A percentile compares a stretch with the other conserved stretches of the same genome.
phyloP scores from a whole-genome alignment of 2,888 invertebrate species.

The Mesochorus sp. region DNA sequence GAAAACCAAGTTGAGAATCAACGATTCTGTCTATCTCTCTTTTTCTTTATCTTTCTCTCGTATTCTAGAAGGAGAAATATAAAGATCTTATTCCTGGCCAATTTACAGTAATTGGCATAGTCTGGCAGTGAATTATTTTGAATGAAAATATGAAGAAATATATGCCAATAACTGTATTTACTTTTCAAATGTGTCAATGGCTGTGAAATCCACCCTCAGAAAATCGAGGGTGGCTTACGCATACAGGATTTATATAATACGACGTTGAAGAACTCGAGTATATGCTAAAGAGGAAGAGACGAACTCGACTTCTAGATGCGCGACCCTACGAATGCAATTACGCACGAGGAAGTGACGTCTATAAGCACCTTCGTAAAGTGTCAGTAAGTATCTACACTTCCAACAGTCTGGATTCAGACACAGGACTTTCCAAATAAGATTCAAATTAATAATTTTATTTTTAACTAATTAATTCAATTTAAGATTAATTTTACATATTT shows the following conservation, averaged over 20 bases:
- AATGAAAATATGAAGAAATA: not conserved
- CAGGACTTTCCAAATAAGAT: no score
- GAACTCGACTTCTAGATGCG: conserved; percentile 28
- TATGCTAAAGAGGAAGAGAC: conserved; percentile 21
- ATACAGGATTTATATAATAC: conserved; percentile 5
- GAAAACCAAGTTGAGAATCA: conserved; percentile 16
- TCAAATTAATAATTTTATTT: no score
- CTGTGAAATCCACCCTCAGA: not conserved
- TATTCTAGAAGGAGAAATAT: not conserved
- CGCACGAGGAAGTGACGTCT: conserved; percentile 19
- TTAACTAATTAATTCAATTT: no score
- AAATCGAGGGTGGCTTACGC: conserved; percentile 32
- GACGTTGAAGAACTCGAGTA: not conserved
- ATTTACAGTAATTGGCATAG: conserved; percentile 7
- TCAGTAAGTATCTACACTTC: not conserved
- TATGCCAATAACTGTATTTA: conserved; percentile 18
- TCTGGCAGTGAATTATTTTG: not conserved
- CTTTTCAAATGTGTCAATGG: not conserved
- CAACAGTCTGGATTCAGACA: not conserved
- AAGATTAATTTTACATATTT: no score
- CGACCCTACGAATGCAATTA: conserved; percentile 44
- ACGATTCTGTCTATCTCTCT: not conserved
- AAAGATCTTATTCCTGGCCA: not conserved
- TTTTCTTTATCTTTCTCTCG: no score
- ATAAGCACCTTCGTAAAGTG: conserved; percentile 16